Percentiles rank a stretch among this genome's conserved stretches.
Conservation (phyloP, 2,113 vertebrate species). For the Cettia cetti region DNA sequence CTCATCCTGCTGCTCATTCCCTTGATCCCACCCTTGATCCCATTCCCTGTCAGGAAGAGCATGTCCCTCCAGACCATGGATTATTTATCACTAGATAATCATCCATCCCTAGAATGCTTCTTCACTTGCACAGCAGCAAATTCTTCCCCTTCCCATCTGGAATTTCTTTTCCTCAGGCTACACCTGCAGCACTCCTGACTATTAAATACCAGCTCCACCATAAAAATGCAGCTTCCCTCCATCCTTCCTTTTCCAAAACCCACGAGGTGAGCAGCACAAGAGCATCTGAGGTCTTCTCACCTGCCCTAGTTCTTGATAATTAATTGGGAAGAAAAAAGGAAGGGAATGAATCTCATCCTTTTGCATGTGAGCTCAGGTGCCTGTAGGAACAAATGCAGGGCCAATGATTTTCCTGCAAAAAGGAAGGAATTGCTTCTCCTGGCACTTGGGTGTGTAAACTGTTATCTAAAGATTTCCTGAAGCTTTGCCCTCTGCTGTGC, state of each 20-base stretch:
- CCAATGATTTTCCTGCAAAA: not conserved
- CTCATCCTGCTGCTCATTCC: too few species aligned
- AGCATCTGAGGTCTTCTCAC: not conserved
- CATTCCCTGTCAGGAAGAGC: not conserved
- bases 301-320: not conserved
- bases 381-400: not conserved
- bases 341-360: not conserved
- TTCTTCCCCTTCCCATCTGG: not conserved
- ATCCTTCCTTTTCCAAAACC: not conserved
- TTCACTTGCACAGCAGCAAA: not conserved
- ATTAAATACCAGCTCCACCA: not conserved
- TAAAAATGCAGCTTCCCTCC: not conserved
- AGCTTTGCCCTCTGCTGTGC: not conserved
- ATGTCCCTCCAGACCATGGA: not conserved
- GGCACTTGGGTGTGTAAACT: not conserved
- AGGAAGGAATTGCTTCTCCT: not conserved
- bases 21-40: not conserved
- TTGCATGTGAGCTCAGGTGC: rapidly evolving
- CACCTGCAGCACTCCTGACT: not conserved
- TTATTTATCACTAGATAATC: not conserved
- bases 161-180: not conserved
- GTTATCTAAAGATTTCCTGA: not conserved
- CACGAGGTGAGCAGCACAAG: not conserved
- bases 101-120: not conserved
- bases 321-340: not conserved